phyloP scores from a whole-genome alignment of 2,797 vertebrate genomes.

The Catamblyrhynchus diadema region DNA sequence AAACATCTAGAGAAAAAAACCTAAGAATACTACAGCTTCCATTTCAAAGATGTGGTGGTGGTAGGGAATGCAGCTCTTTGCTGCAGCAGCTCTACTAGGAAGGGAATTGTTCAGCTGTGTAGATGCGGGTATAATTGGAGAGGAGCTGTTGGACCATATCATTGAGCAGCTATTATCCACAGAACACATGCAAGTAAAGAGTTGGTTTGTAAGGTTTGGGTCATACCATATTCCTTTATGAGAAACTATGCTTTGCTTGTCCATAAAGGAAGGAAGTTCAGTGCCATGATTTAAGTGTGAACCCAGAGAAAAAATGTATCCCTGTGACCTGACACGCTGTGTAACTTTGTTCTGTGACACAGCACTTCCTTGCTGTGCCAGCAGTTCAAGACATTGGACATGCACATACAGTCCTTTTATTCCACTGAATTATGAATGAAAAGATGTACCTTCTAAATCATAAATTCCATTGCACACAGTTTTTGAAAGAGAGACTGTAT shows the following conservation, averaged over 20 bases:
- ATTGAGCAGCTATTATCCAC: neutral
- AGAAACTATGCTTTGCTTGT: neutral
- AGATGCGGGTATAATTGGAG: neutral
- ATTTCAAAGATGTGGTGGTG: neutral
- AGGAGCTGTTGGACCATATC: neutral
- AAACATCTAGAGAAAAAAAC: neutral
- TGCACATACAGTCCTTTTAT: neutral
- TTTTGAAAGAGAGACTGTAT: neutral
- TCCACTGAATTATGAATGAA: neutral
- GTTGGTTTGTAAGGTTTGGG: neutral
- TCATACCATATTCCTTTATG: rapidly evolving
- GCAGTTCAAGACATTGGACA: neutral
- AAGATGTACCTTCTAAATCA: neutral
- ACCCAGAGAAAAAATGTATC: neutral
- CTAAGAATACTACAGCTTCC: neutral
- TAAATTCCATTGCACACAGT: neutral
- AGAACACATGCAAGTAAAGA: neutral
- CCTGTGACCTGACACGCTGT: rapidly evolving
- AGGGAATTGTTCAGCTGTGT: neutral
- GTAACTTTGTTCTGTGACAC: neutral
- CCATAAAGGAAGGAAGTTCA: neutral
- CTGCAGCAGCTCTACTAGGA: neutral
- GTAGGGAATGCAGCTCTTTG: neutral
- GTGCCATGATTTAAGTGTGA: neutral
- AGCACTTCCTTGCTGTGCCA: neutral